Conservation (phyloP, 2,888 invertebrate genomes). For the Pilophorus perplexus region DNA sequence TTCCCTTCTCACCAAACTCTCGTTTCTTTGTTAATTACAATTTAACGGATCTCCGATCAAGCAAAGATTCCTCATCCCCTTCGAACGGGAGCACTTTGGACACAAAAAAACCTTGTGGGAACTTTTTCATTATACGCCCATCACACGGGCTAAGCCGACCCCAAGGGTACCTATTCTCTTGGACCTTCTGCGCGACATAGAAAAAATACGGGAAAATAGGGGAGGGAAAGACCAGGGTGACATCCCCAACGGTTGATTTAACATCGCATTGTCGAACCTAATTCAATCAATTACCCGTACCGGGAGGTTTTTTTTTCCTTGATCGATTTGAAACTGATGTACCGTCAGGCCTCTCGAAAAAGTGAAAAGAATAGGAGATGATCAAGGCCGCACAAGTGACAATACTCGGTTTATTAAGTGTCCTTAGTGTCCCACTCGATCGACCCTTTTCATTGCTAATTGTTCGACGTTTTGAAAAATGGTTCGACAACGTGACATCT, state of each 20-base stretch:
- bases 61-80: no score
- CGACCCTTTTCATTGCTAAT: no score
- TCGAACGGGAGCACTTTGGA: neutral
- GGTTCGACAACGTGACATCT: no score
- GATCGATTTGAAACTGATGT: conserved; percentile 28
- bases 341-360: no score
- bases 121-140: conserved; percentile 15
- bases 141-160: conserved; percentile 10
- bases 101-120: conserved; percentile 15
- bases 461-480: no score
- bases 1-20: neutral
- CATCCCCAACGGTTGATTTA: conserved; percentile 38
- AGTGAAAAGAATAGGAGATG: no score
- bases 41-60: conserved; percentile 30
- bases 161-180: neutral
- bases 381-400: no score
- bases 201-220: neutral
- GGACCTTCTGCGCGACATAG: neutral
- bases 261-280: conserved; percentile 36
- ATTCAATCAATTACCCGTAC: conserved; percentile 36
- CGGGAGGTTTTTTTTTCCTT: no score
- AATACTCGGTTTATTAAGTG: no score
- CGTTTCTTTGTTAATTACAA: conserved; percentile 28
- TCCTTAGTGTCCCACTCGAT: no score
- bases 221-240: conserved; percentile 1